Evolutionary conservation across 2,113 vertebrate genomes (phyloP).

Genomic region (Heterotilapia buettikoferi): DNA sequence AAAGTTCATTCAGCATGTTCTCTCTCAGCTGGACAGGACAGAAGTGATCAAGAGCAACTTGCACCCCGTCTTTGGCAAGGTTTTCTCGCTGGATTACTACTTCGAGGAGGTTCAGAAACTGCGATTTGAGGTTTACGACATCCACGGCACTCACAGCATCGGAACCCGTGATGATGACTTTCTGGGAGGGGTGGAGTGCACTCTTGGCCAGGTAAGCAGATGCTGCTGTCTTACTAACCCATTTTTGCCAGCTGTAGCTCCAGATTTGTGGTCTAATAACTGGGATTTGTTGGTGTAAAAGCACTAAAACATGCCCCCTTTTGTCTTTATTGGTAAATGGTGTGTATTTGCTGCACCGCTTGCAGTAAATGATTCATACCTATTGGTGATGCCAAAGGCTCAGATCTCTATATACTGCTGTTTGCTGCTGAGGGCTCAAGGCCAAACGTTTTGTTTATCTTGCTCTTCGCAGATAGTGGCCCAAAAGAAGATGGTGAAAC

Average conservation of each 20-base stretch:
- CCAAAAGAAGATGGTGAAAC: slow-evolving; percentile 88
- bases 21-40: slow-evolving; percentile 83
- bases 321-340: neutral
- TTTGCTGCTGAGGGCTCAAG: neutral
- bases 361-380: neutral
- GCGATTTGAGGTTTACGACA: slow-evolving; percentile 91
- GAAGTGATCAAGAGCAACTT: slow-evolving; percentile 94
- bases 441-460: neutral
- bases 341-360: neutral
- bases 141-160: slow-evolving; percentile 80
- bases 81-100: slow-evolving; percentile 88
- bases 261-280: neutral
- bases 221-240: neutral
- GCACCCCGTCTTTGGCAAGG: slow-evolving; percentile 89
- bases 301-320: neutral
- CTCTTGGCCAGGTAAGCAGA: slow-evolving; percentile 88
- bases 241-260: neutral
- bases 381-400: slow-evolving; percentile 4
- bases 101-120: slow-evolving; percentile 96
- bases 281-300: neutral
- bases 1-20: neutral
- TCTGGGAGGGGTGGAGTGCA: slow-evolving; percentile 89
- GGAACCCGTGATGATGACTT: slow-evolving; percentile 87
- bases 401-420: neutral
- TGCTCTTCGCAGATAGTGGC: slow-evolving; percentile 84